Conservation (phyloP, 2,113 vertebrate genomes). For the Semicossyphus pulcher region DNA sequence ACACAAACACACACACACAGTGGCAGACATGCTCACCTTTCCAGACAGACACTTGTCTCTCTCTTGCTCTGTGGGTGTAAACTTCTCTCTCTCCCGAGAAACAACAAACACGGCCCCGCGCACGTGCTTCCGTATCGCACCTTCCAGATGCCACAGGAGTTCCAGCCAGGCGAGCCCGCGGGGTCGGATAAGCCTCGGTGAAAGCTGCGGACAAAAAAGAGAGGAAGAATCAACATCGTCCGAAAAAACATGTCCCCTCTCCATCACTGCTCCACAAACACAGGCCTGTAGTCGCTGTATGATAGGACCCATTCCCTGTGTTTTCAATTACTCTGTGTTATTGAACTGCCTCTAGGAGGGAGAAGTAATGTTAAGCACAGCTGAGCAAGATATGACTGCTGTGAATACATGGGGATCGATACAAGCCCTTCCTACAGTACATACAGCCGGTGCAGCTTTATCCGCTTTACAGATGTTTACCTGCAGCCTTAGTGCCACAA, state of each 20-base stretch:
- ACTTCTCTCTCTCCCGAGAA: slow-evolving; percentile 57
- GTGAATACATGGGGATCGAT: slow-evolving; percentile 44
- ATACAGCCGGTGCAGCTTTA: slow-evolving; percentile 1
- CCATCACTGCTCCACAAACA: slow-evolving; percentile 40
- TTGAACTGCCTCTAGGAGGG: slow-evolving; percentile 38
- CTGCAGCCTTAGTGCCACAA: background rate
- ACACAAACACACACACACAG: slow-evolving; percentile 41
- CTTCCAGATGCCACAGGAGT: slow-evolving; percentile 50
- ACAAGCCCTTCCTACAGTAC: background rate
- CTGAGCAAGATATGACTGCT: slow-evolving; percentile 25
- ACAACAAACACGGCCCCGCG: slow-evolving; percentile 31
- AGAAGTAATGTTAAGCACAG: slow-evolving; percentile 12
- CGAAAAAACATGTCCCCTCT: slow-evolving; percentile 20
- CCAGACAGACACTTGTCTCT: slow-evolving; percentile 62
- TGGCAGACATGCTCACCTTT: slow-evolving; percentile 60
- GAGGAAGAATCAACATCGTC: slow-evolving; percentile 47
- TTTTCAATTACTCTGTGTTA: slow-evolving; percentile 58
- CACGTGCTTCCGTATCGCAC: slow-evolving; percentile 46
- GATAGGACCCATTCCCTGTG: slow-evolving; percentile 30
- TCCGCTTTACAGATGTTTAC: slow-evolving; percentile 22
- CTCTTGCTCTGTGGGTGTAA: slow-evolving; percentile 59
- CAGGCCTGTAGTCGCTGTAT: slow-evolving; percentile 15
- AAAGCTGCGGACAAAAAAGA: slow-evolving; percentile 43
- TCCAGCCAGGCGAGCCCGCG: slow-evolving; percentile 23
- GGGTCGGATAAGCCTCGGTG: slow-evolving; percentile 51